Conservation (phyloP, 2,113 vertebrate species). For the Stegostoma tigrinum region DNA sequence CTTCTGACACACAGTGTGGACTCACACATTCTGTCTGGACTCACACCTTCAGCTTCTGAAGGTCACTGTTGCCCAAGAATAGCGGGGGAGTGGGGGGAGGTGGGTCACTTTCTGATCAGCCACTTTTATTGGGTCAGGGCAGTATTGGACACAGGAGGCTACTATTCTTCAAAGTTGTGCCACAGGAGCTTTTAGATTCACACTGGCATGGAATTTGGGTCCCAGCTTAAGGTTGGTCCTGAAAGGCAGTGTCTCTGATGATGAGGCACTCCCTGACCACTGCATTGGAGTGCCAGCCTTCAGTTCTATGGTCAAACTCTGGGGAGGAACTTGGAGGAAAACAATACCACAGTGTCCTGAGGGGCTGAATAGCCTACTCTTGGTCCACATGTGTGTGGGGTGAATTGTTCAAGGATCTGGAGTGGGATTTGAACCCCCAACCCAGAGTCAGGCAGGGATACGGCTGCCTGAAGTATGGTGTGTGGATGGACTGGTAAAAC, state of each 20-base stretch:
- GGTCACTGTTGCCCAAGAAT: not conserved
- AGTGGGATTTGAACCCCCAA: not conserved
- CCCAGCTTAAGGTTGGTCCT: not conserved
- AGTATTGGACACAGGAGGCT: no score
- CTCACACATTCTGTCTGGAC: not conserved
- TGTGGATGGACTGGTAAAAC: not conserved
- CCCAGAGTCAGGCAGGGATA: not conserved
- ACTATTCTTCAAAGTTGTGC: not conserved
- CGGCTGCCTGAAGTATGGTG: not conserved
- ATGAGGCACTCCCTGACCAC: not conserved
- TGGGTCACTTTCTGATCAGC: not conserved
- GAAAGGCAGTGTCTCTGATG: not conserved
- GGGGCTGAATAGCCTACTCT: no score
- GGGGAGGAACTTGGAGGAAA: not conserved
- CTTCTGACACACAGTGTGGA: not conserved
- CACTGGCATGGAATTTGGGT: not conserved
- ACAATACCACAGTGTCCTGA: not conserved
- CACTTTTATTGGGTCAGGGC: not conserved
- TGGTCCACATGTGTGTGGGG: not conserved
- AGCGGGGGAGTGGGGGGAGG: no score
- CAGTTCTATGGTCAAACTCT: not conserved
- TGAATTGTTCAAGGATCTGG: not conserved
- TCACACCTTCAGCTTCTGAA: not conserved
- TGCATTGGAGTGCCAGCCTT: not conserved
- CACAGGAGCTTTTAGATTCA: not conserved